phyloP scores from a whole-genome alignment of 2,113 vertebrate genomes.

The Phoenicopterus ruber region DNA sequence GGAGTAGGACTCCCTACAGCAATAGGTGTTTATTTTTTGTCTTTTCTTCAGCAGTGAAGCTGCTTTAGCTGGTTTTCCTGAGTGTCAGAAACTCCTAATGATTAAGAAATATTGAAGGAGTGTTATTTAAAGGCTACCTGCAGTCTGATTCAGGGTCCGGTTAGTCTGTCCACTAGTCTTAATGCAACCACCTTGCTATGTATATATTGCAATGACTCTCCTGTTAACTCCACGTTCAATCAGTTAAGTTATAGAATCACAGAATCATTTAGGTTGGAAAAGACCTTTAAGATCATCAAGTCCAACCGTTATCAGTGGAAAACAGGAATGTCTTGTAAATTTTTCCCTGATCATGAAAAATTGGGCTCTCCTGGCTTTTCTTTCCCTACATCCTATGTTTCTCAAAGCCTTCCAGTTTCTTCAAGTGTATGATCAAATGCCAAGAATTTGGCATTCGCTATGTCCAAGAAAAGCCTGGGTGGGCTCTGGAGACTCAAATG shows the following conservation, averaged over 20 bases:
- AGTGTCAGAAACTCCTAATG: background rate
- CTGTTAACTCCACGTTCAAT: constrained; percentile 32
- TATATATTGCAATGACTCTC: constrained; percentile 7
- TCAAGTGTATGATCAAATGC: background rate
- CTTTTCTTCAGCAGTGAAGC: background rate
- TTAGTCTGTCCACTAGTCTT: constrained; percentile 11
- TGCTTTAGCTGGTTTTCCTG: background rate
- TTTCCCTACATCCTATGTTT: background rate
- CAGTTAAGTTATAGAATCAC: background rate
- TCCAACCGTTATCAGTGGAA: constrained; percentile 8
- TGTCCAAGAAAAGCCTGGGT: background rate
- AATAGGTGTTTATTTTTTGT: background rate
- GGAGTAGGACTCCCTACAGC: background rate
- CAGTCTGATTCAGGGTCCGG: constrained; percentile 14
- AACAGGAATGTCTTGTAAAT: constrained; percentile 21
- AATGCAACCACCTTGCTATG: background rate
- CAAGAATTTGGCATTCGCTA: background rate
- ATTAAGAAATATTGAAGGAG: background rate
- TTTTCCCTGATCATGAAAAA: background rate
- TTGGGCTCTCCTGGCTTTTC: background rate
- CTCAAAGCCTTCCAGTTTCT: background rate
- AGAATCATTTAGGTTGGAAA: no score
- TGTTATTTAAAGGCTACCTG: constrained; percentile 52
- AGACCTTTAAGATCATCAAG: no score
- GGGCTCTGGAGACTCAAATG: background rate